Base-by-base conservation (phyloP, 1,140 invertebrate genomes). In the Drusus annulatus region DNA sequence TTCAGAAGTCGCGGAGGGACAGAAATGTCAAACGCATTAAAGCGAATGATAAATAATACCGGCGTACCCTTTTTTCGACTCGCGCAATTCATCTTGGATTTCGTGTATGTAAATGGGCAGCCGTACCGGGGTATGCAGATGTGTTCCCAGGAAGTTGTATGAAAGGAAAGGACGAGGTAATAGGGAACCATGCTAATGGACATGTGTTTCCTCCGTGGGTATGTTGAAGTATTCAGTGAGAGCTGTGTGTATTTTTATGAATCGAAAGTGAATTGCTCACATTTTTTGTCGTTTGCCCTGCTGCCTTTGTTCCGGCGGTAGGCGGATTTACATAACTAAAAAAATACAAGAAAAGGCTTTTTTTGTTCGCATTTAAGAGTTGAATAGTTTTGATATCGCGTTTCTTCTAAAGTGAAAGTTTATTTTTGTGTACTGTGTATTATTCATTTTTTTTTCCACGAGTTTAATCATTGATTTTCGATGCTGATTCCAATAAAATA, bases 81-180 rank as follows among this genome's bases (percentile, higher is more conserved):
- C 19, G 17, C 56, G 77, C 77, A 73, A 79, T 71, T 63, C 63
- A 54, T 79, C 77, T 79, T 79, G 54, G 58, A 62, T 77, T 31
- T 21, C 36, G 75, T 45, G 52, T 82, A 82, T 79, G 81, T 77
- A 82, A 73, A 82, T 81, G 75, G 68, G 7, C 25, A 17, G 51
- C 21, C 23, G 17, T 54, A n/a, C 52, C 51, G 10, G 31, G 13
- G 51, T 54, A 52, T 54, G 69, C 69, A 74, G 69, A 74, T 74
- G 69, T 25, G 63, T 17, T 74, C 63, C 50, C 81, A 80, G 81
- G 81, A 82, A 82, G 78, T 80, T 17, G 36, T 17, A 23, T 82
- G 74, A 82, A 80, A 82, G 80, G 71, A 79, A 79, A 81, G 36
- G 60, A 17, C 68, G n/a, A 17, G 74, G 74, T 58, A 45, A 2